Evolutionary conservation across 1,140 invertebrate genomes (phyloP).

Genomic region (Ylistrum balloti): DNA sequence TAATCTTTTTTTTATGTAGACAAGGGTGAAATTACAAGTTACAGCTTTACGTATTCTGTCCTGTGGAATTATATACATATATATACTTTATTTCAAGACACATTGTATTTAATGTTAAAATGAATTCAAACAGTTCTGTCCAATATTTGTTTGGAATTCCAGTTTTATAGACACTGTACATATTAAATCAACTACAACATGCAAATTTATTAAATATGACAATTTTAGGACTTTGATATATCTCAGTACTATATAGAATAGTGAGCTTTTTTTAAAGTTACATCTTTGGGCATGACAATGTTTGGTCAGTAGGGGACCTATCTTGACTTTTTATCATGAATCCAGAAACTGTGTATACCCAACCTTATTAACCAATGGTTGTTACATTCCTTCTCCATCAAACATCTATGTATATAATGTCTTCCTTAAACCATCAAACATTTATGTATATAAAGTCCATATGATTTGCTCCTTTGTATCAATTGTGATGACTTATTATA

Average conservation of each 20-base stretch:
- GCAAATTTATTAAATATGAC: neutral
- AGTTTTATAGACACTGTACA: neutral
- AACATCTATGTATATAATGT: conserved; percentile 24
- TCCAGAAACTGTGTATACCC: conserved; percentile 15
- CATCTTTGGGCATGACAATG: conserved; percentile 20
- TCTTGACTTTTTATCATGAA: conserved; percentile 31
- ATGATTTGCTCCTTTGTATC: conserved; percentile 34
- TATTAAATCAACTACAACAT: neutral
- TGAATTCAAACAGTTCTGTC: conserved; percentile 1
- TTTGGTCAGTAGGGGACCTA: conserved; percentile 30
- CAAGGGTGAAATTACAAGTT: neutral
- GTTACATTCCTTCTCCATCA: conserved; percentile 38
- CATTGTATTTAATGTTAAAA: neutral
- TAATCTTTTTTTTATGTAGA: neutral
- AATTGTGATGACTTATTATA: conserved; percentile 7
- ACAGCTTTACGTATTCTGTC: neutral
- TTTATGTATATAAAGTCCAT: conserved; percentile 29
- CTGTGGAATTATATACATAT: neutral
- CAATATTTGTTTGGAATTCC: neutral
- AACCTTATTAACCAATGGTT: conserved; percentile 29
- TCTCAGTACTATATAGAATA: neutral
- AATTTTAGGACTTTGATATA: neutral
- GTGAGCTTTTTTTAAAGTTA: neutral
- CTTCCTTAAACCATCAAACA: conserved; percentile 17
- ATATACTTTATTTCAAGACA: neutral